Percentiles rank a stretch among this genome's conserved stretches.
These are phyloP conservation scores for Anaspis maculata DNA, from an alignment of 2,888 invertebrate species.

Conservation along the genomic window DNA sequence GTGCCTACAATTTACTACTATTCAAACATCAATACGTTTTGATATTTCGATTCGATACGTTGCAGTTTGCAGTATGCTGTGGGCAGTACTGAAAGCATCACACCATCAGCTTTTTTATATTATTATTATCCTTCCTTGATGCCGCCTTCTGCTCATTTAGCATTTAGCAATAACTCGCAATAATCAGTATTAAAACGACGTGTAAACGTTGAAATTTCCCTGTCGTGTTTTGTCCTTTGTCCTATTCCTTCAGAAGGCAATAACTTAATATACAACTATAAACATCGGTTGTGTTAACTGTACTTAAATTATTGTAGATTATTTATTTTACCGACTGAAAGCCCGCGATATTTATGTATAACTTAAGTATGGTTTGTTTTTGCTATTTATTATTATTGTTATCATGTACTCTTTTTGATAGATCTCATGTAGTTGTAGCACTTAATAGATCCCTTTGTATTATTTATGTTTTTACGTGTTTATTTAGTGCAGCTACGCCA, in stretches of 20 bases:
- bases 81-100: too few relatives aligned
- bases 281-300: constrained; percentile 26
- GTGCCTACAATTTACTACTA: too few relatives aligned
- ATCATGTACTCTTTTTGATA: constrained; percentile 19
- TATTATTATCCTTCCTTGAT: too few relatives aligned
- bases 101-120: too few relatives aligned
- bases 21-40: constrained; percentile 31
- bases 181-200: constrained; percentile 43
- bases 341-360: constrained; percentile 18
- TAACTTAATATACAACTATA: constrained; percentile 17
- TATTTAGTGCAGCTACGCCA: constrained; percentile 29
- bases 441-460: neutral
- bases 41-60: constrained; percentile 19
- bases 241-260: constrained; percentile 29
- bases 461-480: constrained; percentile 12
- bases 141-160: constrained; percentile 38
- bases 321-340: constrained; percentile 28
- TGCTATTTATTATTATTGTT: constrained; percentile 21
- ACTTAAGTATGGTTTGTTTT: constrained; percentile 13
- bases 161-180: constrained; percentile 49
- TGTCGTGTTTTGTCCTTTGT: constrained; percentile 5
- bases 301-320: constrained; percentile 29
- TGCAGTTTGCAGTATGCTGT: constrained; percentile 28
- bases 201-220: constrained; percentile 5
- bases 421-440: constrained; percentile 24